phyloP scores from a whole-genome alignment of 2,113 vertebrate species.

The Himantopus leucocephalus region DNA sequence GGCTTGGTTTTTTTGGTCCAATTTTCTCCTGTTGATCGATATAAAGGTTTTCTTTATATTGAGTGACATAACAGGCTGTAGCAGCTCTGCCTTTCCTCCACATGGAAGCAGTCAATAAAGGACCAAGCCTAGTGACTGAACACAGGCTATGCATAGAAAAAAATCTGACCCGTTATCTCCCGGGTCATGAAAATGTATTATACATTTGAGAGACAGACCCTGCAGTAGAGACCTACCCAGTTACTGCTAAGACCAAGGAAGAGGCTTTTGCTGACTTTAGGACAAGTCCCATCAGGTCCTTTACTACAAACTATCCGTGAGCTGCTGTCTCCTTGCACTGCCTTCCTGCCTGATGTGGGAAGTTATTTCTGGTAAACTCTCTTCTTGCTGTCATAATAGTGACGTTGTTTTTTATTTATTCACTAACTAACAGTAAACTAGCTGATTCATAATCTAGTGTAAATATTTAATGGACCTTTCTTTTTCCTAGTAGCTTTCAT shows the following conservation, averaged over 20 bases:
- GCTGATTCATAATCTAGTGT: background rate
- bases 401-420: background rate
- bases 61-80: background rate
- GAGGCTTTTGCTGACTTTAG: background rate
- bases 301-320: background rate
- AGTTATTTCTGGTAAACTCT: background rate
- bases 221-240: background rate
- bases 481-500: background rate
- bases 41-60: background rate
- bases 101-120: background rate
- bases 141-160: background rate
- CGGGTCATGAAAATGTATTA: background rate
- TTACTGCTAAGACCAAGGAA: background rate
- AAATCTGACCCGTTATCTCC: background rate
- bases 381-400: background rate
- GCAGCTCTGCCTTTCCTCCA: background rate
- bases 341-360: background rate
- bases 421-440: background rate
- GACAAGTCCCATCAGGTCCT: background rate
- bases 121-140: background rate
- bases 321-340: background rate
- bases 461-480: constrained; percentile 11
- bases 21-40: background rate
- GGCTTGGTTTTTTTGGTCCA: background rate
- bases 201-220: background rate